Conservation (phyloP, 1,140 invertebrate species). For the Harlomillsia oculata region DNA sequence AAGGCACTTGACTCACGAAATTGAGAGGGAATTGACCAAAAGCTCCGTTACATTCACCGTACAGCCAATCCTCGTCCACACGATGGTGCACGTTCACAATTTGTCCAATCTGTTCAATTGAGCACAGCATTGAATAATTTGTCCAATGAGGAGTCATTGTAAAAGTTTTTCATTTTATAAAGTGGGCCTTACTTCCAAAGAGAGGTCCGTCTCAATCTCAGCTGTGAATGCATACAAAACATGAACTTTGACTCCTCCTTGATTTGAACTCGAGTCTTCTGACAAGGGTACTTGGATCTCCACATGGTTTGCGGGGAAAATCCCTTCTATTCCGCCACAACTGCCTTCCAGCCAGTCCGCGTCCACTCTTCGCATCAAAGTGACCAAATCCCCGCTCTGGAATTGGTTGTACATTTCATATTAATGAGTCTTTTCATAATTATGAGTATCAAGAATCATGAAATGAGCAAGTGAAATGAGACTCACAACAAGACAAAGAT, state of each 20-base stretch:
- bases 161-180: constrained; percentile 1
- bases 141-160: no score
- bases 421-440: background rate
- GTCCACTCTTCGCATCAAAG: constrained; percentile 57
- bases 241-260: constrained; percentile 19
- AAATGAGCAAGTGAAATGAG: background rate
- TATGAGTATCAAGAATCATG: background rate
- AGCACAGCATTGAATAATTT: no score
- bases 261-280: background rate
- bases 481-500: constrained; percentile 61
- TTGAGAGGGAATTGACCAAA: constrained; percentile 70
- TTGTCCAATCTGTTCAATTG: no score
- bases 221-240: constrained; percentile 55
- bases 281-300: constrained; percentile 58
- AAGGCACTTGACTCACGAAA: constrained; percentile 58
- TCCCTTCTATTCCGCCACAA: constrained; percentile 54
- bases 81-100: constrained; percentile 59
- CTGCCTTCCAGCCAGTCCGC: constrained; percentile 69
- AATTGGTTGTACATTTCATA: constrained; percentile 24
- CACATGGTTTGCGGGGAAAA: constrained; percentile 71
- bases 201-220: constrained; percentile 50
- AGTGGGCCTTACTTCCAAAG: constrained; percentile 44
- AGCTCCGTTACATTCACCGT: constrained; percentile 55
- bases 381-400: constrained; percentile 59
- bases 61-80: constrained; percentile 71